Conservation (phyloP, 1,140 invertebrate species). For the Homarus americanus region DNA sequence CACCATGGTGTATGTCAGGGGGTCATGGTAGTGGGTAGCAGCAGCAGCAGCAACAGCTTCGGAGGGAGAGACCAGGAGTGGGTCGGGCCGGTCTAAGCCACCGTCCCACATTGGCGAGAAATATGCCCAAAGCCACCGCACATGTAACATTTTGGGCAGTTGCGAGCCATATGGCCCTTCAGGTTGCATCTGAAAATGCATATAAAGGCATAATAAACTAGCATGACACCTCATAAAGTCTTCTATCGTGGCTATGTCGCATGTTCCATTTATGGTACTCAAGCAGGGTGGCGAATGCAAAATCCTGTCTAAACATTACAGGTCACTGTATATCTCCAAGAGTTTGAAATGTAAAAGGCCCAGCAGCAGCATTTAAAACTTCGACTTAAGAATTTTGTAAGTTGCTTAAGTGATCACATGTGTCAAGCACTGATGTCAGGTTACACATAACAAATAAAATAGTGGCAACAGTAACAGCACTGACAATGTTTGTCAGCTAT, state of each 20-base stretch:
- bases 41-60: constrained; percentile 54
- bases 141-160: constrained; percentile 81
- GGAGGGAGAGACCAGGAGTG: constrained; percentile 72
- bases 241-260: neutral
- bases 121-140: constrained; percentile 81
- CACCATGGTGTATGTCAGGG: constrained; percentile 51
- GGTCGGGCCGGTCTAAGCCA: constrained; percentile 62
- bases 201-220: constrained; percentile 35
- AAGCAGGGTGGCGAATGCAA: constrained; percentile 19
- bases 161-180: constrained; percentile 93
- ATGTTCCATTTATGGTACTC: neutral
- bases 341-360: constrained; percentile 11
- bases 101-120: constrained; percentile 79
- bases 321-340: neutral
- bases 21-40: constrained; percentile 47
- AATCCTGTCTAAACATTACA: neutral
- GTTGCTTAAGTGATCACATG: neutral
- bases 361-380: neutral
- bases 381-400: neutral
- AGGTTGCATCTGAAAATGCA: constrained; percentile 93
- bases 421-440: neutral
- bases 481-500: no score
- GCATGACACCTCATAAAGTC: neutral
- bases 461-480: no score
- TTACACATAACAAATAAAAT: neutral